Evolutionary conservation across 2,888 invertebrate genomes (phyloP).

Genomic region (Phengaris arion): DNA sequence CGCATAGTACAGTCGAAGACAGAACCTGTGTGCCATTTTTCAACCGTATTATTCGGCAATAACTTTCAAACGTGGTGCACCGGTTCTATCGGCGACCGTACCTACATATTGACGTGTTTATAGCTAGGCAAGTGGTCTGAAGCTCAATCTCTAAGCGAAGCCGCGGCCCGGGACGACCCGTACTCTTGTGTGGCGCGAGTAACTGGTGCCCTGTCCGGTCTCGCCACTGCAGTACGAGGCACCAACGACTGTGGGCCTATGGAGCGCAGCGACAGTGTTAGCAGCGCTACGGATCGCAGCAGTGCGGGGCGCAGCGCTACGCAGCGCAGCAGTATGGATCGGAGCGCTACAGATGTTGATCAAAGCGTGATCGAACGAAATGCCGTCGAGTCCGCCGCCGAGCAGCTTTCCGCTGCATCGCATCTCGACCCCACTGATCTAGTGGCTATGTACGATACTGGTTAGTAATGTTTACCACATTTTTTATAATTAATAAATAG

Average conservation of each 20-base stretch:
- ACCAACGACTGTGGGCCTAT: constrained; percentile 27
- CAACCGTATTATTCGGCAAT: too few relatives aligned
- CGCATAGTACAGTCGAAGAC: too few relatives aligned
- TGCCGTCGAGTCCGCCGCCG: constrained; percentile 43
- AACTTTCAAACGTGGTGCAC: too few relatives aligned
- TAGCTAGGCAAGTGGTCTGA: constrained; percentile 68
- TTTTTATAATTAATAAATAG: neutral
- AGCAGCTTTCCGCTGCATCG: constrained; percentile 59
- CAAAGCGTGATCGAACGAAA: constrained; percentile 33
- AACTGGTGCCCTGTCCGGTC: constrained; percentile 49
- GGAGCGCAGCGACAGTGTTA: constrained; percentile 33
- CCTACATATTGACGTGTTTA: neutral
- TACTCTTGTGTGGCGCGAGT: constrained; percentile 70
- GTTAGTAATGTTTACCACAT: constrained; percentile 40
- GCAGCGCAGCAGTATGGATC: constrained; percentile 22
- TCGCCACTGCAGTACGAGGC: constrained; percentile 45
- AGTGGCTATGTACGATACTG: constrained; percentile 63
- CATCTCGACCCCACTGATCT: constrained; percentile 68
- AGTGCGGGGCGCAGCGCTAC: constrained; percentile 32
- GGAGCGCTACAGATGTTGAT: constrained; percentile 43
- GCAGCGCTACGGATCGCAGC: constrained; percentile 26
- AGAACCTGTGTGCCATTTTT: too few relatives aligned
- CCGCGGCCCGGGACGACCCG: constrained; percentile 67
- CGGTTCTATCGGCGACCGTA: too few relatives aligned
- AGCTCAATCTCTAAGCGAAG: constrained; percentile 58